These are phyloP conservation scores for Chelmon rostratus DNA, from an alignment of 2,797 vertebrate genomes.

Conservation along the genomic window DNA sequence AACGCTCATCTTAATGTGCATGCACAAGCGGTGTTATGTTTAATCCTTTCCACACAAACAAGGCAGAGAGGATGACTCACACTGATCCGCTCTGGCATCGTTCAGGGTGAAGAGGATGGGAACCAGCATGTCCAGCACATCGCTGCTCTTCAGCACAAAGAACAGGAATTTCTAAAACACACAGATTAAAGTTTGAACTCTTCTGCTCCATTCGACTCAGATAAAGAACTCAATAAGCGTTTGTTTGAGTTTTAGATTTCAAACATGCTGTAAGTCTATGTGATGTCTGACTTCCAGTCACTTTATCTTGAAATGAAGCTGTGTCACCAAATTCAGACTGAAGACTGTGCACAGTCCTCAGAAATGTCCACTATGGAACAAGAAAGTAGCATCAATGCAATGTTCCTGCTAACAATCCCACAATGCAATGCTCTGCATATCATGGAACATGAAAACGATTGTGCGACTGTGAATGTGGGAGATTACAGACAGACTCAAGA, in stretches of 20 bases:
- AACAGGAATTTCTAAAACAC: slow-evolving; percentile 95
- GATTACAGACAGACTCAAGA: too few relatives aligned
- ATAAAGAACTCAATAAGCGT: neutral
- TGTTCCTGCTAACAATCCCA: too few relatives aligned
- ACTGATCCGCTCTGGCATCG: slow-evolving; percentile 94
- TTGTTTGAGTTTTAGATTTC: neutral
- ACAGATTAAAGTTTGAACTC: slow-evolving; percentile 18
- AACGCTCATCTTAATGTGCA: neutral
- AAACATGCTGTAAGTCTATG: too few relatives aligned
- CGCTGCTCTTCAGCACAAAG: slow-evolving; percentile 98
- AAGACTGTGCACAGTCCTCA: too few relatives aligned
- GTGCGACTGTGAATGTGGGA: too few relatives aligned
- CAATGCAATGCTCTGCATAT: too few relatives aligned
- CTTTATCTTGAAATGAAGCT: neutral
- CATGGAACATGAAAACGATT: too few relatives aligned
- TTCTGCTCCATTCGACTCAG: neutral
- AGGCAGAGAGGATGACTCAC: slow-evolving; percentile 80
- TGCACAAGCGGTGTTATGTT: neutral
- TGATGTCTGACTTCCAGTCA: neutral
- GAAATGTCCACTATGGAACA: too few relatives aligned
- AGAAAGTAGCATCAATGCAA: too few relatives aligned
- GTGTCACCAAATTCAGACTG: neutral
- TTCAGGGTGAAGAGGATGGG: slow-evolving; percentile 96
- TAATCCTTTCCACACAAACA: neutral
- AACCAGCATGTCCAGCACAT: slow-evolving; percentile 95